Base-by-base conservation (phyloP, 2,113 vertebrate genomes). In the Microcebus jonahi region DNA sequence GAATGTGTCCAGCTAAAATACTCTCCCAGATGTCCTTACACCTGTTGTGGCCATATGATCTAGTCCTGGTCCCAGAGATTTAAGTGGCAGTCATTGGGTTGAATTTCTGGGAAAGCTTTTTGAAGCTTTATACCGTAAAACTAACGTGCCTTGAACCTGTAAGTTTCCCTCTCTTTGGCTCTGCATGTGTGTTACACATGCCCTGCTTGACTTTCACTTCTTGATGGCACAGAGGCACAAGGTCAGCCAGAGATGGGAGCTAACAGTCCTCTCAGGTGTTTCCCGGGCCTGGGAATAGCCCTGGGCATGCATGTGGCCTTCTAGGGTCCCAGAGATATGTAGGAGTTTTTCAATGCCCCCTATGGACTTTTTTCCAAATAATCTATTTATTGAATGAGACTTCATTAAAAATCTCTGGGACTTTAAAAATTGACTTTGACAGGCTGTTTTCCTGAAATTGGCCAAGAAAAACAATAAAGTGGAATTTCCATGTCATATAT, bases 371-470 rank as follows among this genome's bases (percentile, higher is more conserved):
- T 55, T 65, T 73, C 15, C 39, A 87, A 73, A 86, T 61, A 73
- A 81, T 81, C n/a, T 63, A 21, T 55, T 80, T 73, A 45, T 36
- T 55, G 45, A 87, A 71, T 23, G 81, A 95, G 42, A 55, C n/a
- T 68, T 81, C 23, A 18, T 31, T 81, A 71, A 87, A 86, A 87
- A 55, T 55, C 76, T 73, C n/a, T 23, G 18, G 17, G 10, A 79
- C 36, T 87, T 95, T 31, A 87, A 65, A 86, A 91, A 45, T 73
- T 65, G 63, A 90, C 59, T 95, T 85, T 50, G 75, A 81, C 5
- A 18, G 55, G 17, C 39, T 81, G 31, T 68, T 85, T 68, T 68
- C 70, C 80, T 68, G 42, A 79, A 86, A 61, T 53, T 70, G 13
- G 42, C 53, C 71, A 53, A 71, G n/a, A 90, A 90, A 34, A 70